phyloP scores from a whole-genome alignment of 92 coral and sea anemone species.

The Zoanthus sociatus region DNA sequence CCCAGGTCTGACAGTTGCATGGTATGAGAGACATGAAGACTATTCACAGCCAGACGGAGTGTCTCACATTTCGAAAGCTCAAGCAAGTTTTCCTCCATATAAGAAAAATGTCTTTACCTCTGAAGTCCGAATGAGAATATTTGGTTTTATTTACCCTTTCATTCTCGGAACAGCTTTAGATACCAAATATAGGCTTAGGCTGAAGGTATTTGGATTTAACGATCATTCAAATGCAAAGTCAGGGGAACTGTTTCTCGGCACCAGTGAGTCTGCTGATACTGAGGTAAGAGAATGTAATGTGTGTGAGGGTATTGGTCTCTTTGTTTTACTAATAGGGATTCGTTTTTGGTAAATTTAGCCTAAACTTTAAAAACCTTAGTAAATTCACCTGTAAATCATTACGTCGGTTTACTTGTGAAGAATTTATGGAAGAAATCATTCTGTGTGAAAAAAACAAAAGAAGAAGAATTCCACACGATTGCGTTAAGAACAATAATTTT shows the following conservation, averaged over 20 bases:
- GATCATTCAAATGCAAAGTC: not conserved
- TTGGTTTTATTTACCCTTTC: constrained; percentile 88
- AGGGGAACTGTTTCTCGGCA: constrained; percentile 32
- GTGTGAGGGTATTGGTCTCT: no score
- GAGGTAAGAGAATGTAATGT: constrained; percentile 6
- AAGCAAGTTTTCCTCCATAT: constrained; percentile 21
- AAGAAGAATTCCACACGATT: no score
- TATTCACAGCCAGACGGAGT: constrained; percentile 71
- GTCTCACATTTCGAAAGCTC: constrained; percentile 34
- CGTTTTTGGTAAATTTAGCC: no score
- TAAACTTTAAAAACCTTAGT: no score
- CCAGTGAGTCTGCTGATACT: not conserved
- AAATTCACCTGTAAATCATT: no score
- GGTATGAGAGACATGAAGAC: constrained; percentile 13
- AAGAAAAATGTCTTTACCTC: not conserved
- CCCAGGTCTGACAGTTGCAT: constrained; percentile 80
- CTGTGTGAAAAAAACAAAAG: no score
- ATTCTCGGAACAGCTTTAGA: constrained; percentile 26
- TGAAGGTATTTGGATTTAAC: not conserved
- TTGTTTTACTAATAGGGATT: no score
- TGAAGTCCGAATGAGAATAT: constrained; percentile 4
- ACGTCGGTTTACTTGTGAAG: no score
- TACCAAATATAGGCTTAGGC: constrained; percentile 15
- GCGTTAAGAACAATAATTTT: no score
- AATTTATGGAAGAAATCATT: no score